These are phyloP conservation scores for Mesoligia furuncula DNA, from an alignment of 2,888 invertebrate genomes.

Conservation along the genomic window DNA sequence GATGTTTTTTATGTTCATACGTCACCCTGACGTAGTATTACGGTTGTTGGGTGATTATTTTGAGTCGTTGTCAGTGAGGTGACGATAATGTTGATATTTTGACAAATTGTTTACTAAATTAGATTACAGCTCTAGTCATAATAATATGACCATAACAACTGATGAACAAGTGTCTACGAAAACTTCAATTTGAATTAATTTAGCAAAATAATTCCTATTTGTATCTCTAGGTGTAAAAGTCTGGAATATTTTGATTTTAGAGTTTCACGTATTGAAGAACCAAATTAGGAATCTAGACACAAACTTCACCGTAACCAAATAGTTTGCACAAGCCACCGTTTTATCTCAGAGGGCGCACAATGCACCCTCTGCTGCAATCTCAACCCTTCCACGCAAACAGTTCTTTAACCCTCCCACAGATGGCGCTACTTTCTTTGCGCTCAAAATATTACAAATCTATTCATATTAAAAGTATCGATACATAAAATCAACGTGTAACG, in stretches of 20 bases:
- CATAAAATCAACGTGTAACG: conserved; percentile 6
- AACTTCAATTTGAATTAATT: neutral
- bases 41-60: conserved; percentile 13
- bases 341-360: conserved; percentile 66
- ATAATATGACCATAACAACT: neutral
- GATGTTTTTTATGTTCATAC: conserved; percentile 28
- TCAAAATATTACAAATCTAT: neutral
- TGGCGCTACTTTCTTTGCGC: conserved; percentile 71
- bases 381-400: conserved; percentile 67
- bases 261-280: neutral
- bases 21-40: conserved; percentile 49
- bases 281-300: neutral
- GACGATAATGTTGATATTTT: neutral
- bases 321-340: conserved; percentile 30
- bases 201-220: neutral
- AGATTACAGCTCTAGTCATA: neutral
- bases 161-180: neutral
- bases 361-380: conserved; percentile 75
- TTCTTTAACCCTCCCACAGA: conserved; percentile 79
- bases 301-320: neutral
- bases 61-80: neutral
- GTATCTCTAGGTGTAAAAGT: neutral
- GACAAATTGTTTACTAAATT: neutral
- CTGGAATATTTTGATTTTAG: neutral
- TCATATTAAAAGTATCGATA: neutral